Evolutionary conservation across 2,113 vertebrate genomes (phyloP).

Genomic region (Eurystomus gularis): DNA sequence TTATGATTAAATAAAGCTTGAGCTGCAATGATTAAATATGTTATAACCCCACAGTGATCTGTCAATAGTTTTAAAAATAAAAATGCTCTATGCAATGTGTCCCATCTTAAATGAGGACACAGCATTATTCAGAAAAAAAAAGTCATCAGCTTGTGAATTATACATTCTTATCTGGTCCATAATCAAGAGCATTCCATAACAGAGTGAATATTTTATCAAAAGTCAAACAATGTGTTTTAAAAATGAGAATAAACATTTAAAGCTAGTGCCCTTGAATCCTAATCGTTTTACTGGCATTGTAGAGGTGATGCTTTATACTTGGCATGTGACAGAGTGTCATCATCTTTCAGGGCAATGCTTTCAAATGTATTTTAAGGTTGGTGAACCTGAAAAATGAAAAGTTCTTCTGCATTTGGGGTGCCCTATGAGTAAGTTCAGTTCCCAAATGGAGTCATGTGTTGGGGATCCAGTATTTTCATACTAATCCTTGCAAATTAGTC

Average conservation of each 20-base stretch:
- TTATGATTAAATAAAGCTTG: constrained; percentile 22
- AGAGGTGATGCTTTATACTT: neutral
- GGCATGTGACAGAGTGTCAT: neutral
- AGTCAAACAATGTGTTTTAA: constrained; percentile 60
- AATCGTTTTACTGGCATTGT: neutral
- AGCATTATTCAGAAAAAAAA: constrained; percentile 10
- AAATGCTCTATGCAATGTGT: neutral
- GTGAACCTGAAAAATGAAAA: neutral
- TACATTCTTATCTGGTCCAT: constrained; percentile 28
- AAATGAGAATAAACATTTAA: constrained; percentile 50
- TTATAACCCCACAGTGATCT: constrained; percentile 36
- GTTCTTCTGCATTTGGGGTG: neutral
- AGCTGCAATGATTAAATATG: constrained; percentile 45
- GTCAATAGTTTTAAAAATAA: constrained; percentile 46
- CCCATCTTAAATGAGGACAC: neutral
- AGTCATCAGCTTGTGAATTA: constrained; percentile 18
- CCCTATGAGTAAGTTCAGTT: neutral
- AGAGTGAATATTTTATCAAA: constrained; percentile 64
- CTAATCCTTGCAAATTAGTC: neutral
- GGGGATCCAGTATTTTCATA: neutral
- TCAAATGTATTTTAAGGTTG: neutral
- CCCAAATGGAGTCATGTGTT: neutral
- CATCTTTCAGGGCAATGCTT: neutral
- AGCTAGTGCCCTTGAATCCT: constrained; percentile 9
- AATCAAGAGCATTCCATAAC: constrained; percentile 51